phyloP scores from a whole-genome alignment of 2,113 vertebrate species.

The Empidonax alnorum region DNA sequence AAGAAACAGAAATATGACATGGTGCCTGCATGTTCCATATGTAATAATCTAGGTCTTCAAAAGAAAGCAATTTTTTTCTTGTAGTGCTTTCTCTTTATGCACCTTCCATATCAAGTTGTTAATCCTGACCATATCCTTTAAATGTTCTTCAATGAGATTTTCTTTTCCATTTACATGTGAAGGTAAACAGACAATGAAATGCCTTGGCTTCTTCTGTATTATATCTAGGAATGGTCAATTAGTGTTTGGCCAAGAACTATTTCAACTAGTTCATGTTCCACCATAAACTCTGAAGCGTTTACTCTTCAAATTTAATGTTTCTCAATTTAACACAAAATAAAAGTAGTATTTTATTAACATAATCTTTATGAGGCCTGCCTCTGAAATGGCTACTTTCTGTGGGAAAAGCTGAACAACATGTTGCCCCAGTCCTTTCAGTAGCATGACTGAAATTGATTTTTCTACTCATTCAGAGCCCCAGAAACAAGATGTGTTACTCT shows the following conservation, averaged over 20 bases:
- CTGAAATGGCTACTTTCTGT: background rate
- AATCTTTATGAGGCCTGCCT: background rate
- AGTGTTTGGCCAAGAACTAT: background rate
- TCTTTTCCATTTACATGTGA: background rate
- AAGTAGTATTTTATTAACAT: background rate
- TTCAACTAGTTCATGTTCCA: background rate
- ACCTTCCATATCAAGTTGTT: background rate
- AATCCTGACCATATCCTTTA: background rate
- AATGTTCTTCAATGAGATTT: background rate
- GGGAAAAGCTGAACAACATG: background rate
- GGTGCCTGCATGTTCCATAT: background rate
- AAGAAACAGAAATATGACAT: conserved; percentile 11
- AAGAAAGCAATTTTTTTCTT: background rate
- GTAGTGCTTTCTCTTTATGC: background rate
- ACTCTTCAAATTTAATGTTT: conserved; percentile 3
- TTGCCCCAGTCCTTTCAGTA: background rate
- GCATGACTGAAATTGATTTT: background rate
- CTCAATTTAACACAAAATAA: background rate
- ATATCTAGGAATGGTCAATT: background rate
- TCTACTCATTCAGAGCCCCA: background rate
- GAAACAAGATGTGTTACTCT: background rate
- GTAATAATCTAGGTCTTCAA: background rate
- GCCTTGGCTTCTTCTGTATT: background rate
- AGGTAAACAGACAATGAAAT: background rate
- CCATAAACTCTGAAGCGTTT: background rate